A percentile compares a stretch with the other conserved stretches of the same genome.
Evolutionary conservation across 2,113 vertebrate species (phyloP).

Genomic region (Otocyon megalotis): DNA sequence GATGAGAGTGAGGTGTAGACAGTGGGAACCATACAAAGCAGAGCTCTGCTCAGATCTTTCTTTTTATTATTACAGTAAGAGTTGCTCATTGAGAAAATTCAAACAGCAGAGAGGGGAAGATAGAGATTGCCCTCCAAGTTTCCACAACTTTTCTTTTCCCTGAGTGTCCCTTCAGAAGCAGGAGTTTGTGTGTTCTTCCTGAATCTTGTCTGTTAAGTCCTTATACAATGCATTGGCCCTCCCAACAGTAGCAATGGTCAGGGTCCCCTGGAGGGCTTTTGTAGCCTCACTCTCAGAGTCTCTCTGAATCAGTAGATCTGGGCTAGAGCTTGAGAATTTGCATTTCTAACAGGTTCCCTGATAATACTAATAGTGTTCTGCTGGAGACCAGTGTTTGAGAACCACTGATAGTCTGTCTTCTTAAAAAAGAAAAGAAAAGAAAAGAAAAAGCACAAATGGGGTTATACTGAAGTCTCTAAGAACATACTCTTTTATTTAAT

Average conservation of each 20-base stretch:
- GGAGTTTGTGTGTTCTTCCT: background rate
- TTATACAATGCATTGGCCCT: background rate
- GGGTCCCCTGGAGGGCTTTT: background rate
- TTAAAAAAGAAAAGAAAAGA: background rate
- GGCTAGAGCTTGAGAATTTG: background rate
- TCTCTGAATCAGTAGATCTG: background rate
- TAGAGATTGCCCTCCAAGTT: background rate
- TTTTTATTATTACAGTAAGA: background rate
- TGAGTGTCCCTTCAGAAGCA: background rate
- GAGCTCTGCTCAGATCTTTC: background rate
- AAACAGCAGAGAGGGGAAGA: background rate
- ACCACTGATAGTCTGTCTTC: background rate
- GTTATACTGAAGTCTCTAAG: background rate
- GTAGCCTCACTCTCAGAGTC: background rate
- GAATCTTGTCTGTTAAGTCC: background rate
- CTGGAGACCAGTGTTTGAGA: slow-evolving; percentile 7
- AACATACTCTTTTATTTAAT: slow-evolving; percentile 22
- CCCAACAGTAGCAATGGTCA: background rate
- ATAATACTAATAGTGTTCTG: background rate
- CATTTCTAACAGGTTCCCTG: background rate
- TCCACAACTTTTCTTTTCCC: background rate
- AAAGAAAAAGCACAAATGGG: background rate
- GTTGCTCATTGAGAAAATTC: background rate
- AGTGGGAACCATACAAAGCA: background rate
- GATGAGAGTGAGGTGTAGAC: background rate